Evolutionary conservation across 2,113 vertebrate genomes (phyloP).

Genomic region (Raphicerus campestris): DNA sequence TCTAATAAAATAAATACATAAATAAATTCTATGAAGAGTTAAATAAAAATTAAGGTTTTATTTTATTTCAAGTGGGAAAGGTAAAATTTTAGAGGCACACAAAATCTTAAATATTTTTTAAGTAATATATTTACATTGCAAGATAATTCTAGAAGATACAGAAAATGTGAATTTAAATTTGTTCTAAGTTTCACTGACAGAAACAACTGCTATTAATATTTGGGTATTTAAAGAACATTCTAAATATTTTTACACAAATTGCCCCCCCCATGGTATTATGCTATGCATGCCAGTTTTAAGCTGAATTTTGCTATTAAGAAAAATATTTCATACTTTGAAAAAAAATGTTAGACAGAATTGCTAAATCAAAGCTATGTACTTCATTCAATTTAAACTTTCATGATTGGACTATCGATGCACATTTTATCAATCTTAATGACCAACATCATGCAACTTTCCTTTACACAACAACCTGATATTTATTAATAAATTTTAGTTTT

Average conservation of each 20-base stretch:
- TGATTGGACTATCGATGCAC: not conserved
- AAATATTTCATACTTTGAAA: not conserved
- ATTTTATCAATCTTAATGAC: not conserved
- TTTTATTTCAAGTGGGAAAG: not conserved
- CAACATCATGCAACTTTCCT: not conserved
- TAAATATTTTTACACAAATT: not conserved
- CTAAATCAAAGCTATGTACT: not conserved
- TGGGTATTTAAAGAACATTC: not conserved
- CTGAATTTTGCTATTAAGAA: not conserved
- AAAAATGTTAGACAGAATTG: not conserved
- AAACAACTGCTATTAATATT: not conserved
- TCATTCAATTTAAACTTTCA: not conserved
- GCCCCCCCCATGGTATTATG: not conserved
- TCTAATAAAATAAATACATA: not conserved
- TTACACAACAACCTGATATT: not conserved
- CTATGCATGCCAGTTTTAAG: not conserved
- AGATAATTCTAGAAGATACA: not conserved
- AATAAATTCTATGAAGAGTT: not conserved
- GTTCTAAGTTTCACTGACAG: not conserved
- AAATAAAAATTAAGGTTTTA: not conserved
- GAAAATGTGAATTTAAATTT: not conserved
- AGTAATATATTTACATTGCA: not conserved
- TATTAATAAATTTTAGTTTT: not conserved
- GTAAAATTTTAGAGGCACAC: not conserved
- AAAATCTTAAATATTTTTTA: not conserved